phyloP scores from a whole-genome alignment of 2,888 invertebrate genomes.

The Elegia similella region DNA sequence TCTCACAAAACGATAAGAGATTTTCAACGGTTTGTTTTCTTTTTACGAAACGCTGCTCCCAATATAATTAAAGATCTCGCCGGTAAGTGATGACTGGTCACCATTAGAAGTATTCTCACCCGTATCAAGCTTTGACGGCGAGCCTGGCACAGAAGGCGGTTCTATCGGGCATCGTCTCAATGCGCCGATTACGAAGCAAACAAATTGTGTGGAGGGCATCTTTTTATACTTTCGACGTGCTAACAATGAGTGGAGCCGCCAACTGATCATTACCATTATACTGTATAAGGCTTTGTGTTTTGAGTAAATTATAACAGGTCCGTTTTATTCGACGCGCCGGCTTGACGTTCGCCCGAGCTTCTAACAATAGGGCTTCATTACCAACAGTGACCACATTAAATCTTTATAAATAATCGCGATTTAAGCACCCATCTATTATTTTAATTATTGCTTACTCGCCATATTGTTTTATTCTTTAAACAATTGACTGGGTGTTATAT shows the following conservation, averaged over 20 bases:
- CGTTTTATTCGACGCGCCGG: conserved; percentile 68
- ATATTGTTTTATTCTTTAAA: conserved; percentile 41
- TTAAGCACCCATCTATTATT: conserved; percentile 44
- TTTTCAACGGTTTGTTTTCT: conserved; percentile 73
- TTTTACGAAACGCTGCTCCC: conserved; percentile 59
- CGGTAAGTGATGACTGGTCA: conserved; percentile 71
- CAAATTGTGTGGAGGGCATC: conserved; percentile 71
- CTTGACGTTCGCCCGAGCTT: conserved; percentile 44
- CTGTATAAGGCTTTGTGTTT: conserved; percentile 80
- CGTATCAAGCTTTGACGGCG: conserved; percentile 55
- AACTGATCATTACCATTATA: conserved; percentile 80
- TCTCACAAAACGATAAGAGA: conserved; percentile 71
- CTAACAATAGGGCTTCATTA: conserved; percentile 72
- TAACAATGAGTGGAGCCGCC: conserved; percentile 72
- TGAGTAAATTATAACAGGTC: conserved; percentile 80
- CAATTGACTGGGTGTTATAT: conserved; percentile 46
- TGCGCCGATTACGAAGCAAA: conserved; percentile 70
- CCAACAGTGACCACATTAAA: conserved; percentile 72
- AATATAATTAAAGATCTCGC: conserved; percentile 70
- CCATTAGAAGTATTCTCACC: conserved; percentile 61
- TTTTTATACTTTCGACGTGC: conserved; percentile 74
- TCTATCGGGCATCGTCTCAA: conserved; percentile 50
- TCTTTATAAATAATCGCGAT: conserved; percentile 49
- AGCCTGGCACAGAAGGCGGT: conserved; percentile 53
- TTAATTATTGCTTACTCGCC: conserved; percentile 44